A percentile compares a stretch with the other conserved stretches of the same genome.
These are phyloP conservation scores for Drosophila oshimai DNA, from an alignment of 1,140 invertebrate genomes.

Conservation along the genomic window DNA sequence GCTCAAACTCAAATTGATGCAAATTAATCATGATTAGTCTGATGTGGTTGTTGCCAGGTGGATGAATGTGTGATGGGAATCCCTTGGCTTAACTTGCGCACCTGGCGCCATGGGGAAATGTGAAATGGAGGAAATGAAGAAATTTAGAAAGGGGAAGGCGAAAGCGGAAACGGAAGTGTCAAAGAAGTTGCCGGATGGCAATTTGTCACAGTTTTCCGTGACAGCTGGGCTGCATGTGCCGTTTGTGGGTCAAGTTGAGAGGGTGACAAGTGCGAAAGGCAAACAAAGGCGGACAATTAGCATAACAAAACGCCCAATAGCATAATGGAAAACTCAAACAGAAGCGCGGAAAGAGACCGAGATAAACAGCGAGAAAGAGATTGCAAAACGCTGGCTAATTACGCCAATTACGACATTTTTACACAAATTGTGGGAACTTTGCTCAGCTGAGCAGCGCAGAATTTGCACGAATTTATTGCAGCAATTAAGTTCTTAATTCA, in stretches of 20 bases:
- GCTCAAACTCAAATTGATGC: slow-evolving; percentile 62
- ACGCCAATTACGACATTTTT: slow-evolving; percentile 70
- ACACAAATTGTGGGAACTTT: slow-evolving; percentile 68
- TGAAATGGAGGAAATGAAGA: neutral
- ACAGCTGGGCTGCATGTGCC: neutral
- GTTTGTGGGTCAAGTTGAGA: slow-evolving; percentile 63
- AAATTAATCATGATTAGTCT: slow-evolving; percentile 78
- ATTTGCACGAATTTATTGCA: slow-evolving; percentile 73
- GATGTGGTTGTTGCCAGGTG: slow-evolving; percentile 20
- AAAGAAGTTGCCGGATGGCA: slow-evolving; percentile 21
- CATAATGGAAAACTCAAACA: slow-evolving; percentile 51
- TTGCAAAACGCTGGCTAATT: slow-evolving; percentile 59
- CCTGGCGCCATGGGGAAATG: slow-evolving; percentile 29
- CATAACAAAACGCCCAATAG: slow-evolving; percentile 38
- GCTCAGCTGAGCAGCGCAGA: slow-evolving; percentile 36
- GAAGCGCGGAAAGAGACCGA: slow-evolving; percentile 1
- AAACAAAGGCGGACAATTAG: slow-evolving; percentile 55
- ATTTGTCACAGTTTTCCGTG: slow-evolving; percentile 45
- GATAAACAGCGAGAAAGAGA: slow-evolving; percentile 22
- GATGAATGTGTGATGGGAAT: slow-evolving; percentile 19
- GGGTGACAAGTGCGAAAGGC: slow-evolving; percentile 35
- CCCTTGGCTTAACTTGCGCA: slow-evolving; percentile 25
- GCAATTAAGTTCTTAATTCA: slow-evolving; percentile 76
- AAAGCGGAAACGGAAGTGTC: slow-evolving; percentile 22
- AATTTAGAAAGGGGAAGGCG: neutral